These are phyloP conservation scores for Zaprionus ornatus DNA, from an alignment of 1,140 invertebrate species.

Conservation along the genomic window DNA sequence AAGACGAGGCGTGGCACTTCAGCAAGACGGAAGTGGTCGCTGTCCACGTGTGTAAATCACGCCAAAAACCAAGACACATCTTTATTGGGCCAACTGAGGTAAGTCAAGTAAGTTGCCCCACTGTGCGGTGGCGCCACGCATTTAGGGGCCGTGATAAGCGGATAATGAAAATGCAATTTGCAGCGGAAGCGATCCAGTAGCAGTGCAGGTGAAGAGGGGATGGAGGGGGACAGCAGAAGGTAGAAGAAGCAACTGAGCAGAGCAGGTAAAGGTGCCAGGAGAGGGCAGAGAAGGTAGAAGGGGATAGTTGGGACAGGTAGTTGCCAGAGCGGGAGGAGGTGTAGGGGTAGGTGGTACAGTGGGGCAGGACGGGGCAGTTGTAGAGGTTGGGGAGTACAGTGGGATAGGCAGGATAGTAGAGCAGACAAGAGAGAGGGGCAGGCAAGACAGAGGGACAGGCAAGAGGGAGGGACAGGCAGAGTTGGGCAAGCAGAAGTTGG, in stretches of 20 bases:
- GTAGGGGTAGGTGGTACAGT: neutral
- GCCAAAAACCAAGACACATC: neutral
- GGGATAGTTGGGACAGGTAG: too few relatives aligned
- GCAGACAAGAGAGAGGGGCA: neutral
- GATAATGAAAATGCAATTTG: constrained; percentile 74
- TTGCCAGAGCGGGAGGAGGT: too few relatives aligned
- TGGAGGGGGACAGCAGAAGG: neutral
- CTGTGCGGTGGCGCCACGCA: constrained; percentile 19
- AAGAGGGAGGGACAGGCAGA: constrained; percentile 10
- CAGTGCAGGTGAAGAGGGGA: neutral
- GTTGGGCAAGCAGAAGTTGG: constrained; percentile 1
- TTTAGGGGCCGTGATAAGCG: constrained; percentile 56
- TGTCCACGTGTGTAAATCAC: constrained; percentile 20
- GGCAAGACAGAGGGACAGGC: neutral
- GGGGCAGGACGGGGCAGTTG: neutral
- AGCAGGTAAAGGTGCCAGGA: too few relatives aligned
- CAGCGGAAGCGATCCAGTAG: constrained; percentile 25
- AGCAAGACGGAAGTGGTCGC: neutral
- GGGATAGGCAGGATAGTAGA: rapidly evolving
- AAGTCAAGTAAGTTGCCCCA: constrained; percentile 19
- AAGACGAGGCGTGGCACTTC: neutral
- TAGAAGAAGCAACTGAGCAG: neutral
- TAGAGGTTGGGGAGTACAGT: too few relatives aligned
- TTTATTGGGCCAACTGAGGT: neutral
- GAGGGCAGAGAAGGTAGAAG: too few relatives aligned